Conservation (phyloP, 53 echinoderm and acorn worm species). For the Echinometra lucunter region DNA sequence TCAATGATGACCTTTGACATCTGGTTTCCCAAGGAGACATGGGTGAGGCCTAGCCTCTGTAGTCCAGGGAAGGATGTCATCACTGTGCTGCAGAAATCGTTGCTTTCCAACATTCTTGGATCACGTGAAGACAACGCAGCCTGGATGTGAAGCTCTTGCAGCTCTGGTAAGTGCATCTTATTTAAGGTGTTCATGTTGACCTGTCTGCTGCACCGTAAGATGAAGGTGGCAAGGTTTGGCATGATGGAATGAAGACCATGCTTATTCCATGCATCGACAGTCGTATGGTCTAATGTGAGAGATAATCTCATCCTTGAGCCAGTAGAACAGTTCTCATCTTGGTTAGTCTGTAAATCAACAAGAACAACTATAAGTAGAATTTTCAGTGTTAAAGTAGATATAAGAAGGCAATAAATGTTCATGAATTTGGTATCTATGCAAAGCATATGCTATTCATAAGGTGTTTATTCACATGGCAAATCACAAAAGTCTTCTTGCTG, state of each 20-base stretch:
- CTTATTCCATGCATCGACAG: neutral
- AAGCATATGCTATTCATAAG: too few species aligned
- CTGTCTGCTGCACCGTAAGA: neutral
- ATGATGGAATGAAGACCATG: neutral
- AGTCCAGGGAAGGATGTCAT: constrained; percentile 5
- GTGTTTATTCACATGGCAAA: too few species aligned
- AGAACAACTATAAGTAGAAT: neutral
- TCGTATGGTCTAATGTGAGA: neutral
- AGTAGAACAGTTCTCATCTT: neutral
- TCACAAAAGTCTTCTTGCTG: too few species aligned
- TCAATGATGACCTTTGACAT: neutral
- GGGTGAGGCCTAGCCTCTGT: neutral
- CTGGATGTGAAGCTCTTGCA: neutral
- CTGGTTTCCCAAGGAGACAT: neutral
- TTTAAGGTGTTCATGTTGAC: neutral
- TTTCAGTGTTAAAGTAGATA: too few species aligned
- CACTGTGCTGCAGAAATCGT: neutral
- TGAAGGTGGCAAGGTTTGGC: neutral
- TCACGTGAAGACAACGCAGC: neutral
- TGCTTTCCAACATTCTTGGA: neutral
- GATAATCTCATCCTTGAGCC: neutral
- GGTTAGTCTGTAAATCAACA: neutral
- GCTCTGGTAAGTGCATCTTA: neutral
- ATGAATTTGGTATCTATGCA: too few species aligned
- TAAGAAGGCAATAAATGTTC: too few species aligned